phyloP scores from a whole-genome alignment of 2,797 vertebrate species.

The Psittacula derbiana region DNA sequence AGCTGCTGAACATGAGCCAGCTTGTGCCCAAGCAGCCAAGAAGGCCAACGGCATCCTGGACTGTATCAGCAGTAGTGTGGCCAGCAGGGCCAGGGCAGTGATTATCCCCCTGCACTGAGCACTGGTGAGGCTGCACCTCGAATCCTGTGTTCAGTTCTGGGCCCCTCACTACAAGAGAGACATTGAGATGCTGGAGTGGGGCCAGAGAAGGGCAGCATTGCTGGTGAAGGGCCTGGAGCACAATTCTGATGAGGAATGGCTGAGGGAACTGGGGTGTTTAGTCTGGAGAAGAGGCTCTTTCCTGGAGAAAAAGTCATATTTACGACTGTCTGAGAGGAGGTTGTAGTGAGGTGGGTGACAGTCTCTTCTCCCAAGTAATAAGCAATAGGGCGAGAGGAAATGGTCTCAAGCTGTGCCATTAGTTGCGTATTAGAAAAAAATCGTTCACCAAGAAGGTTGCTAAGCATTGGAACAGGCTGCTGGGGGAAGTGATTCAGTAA shows the following conservation, averaged over 20 bases:
- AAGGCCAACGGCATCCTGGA: background rate
- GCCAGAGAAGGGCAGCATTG: background rate
- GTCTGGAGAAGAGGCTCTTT: background rate
- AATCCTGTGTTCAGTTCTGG: background rate
- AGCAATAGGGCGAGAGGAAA: background rate
- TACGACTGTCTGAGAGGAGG: background rate
- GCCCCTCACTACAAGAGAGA: fast-evolving
- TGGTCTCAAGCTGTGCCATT: background rate
- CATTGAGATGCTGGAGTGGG: fast-evolving
- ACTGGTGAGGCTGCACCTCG: fast-evolving
- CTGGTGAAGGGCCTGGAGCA: background rate
- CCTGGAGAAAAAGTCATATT: background rate
- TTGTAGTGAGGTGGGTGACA: background rate
- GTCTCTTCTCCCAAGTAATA: background rate
- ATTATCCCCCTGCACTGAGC: fast-evolving
- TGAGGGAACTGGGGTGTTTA: background rate
- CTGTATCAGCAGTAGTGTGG: background rate
- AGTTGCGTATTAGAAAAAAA: background rate
- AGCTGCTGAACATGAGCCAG: background rate
- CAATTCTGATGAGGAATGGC: background rate
- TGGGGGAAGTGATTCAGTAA: background rate
- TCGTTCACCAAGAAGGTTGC: background rate
- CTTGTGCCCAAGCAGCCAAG: background rate
- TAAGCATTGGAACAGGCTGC: background rate
- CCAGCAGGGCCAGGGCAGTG: background rate